Evolutionary conservation across 2,113 vertebrate species (phyloP).

Genomic region (Labrus mixtus): DNA sequence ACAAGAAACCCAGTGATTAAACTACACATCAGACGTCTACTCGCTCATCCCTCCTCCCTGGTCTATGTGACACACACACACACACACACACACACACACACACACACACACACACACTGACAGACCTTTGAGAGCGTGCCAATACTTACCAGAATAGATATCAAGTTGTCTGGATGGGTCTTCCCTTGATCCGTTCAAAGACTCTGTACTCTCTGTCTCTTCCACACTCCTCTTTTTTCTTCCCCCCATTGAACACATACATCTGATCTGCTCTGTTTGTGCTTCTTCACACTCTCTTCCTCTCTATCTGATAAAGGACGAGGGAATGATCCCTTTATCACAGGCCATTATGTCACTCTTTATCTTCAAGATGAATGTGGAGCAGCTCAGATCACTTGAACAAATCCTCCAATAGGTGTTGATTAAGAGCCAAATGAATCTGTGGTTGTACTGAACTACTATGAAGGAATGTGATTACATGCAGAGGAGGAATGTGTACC

Average conservation of each 20-base stretch:
- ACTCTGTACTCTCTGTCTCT: slow-evolving; percentile 16
- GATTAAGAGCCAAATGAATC: neutral
- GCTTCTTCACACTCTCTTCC: slow-evolving; percentile 18
- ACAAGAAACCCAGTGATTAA: slow-evolving; percentile 51
- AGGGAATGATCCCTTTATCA: neutral
- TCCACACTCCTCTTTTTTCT: slow-evolving; percentile 3
- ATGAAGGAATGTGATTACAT: neutral
- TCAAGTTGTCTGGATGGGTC: slow-evolving; percentile 58
- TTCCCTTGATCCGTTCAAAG: slow-evolving; percentile 39
- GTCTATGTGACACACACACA: slow-evolving; percentile 7
- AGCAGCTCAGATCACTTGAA: slow-evolving; percentile 3
- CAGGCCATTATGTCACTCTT: slow-evolving; percentile 4
- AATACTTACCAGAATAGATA: slow-evolving; percentile 51
- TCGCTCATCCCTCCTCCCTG: slow-evolving; percentile 5
- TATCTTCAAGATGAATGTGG: slow-evolving; percentile 8
- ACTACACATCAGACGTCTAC: slow-evolving; percentile 55
- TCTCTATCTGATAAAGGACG: slow-evolving; percentile 11
- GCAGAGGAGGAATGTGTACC: neutral
- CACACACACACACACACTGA: slow-evolving; percentile 21
- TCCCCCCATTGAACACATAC: neutral
- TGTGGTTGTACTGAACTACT: neutral
- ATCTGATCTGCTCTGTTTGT: slow-evolving; percentile 11
- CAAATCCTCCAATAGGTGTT: slow-evolving; percentile 30
- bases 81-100: slow-evolving; percentile 17
- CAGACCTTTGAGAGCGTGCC: slow-evolving; percentile 51